Base-by-base conservation (phyloP, 2,797 vertebrate genomes). In the Acridotheres tristis region DNA sequence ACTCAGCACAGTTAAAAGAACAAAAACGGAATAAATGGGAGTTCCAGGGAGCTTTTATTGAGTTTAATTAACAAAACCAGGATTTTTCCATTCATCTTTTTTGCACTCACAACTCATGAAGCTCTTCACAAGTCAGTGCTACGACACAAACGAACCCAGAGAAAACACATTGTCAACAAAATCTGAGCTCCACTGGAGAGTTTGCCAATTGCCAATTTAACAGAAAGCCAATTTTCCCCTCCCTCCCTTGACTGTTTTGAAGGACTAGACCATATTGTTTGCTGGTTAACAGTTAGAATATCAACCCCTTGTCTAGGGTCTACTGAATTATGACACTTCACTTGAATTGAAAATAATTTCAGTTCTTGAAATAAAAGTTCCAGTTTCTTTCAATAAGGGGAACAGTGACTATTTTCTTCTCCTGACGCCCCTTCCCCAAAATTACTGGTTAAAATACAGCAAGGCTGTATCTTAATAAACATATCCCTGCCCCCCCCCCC, bases 41-140 rank as follows among this genome's bases (percentile, higher is more conserved):
- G 98, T 98, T 99, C 98, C 99, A 99, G 99, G 98, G 99, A 99
- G 98, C 98, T 98, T 98, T 99, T 99, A 99, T 99, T 99, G 98
- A 97, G 95, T 95, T 96, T 97, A 98, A 98, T 98, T 96, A 98
- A 99, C 96, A 97, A 97, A 97, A 94, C 86, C 97, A 97, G 96
- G 97, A 96, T 98, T 97, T 97, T 96, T 90, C 93, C 97, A 96
- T 90, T 94, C 96, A 82, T 93, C 73, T 93, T 95, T 94, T 93
- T 85, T 77, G 73, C 97, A 97, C 91, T 80, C 10, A 3, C 69
- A 96, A 95, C 90, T 94, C 83, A 48, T 81, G 88, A 92, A 87
- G 48, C 93, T 93, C 85, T 82, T 93, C 91, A 87, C 91, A 67
- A 96, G 91, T 82, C 90, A 87, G 95, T 55, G 87, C 80, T 67